Percentiles rank a stretch among this genome's conserved stretches.
Conservation (phyloP, 2,888 invertebrate genomes). For the Latrodectus hesperus region DNA sequence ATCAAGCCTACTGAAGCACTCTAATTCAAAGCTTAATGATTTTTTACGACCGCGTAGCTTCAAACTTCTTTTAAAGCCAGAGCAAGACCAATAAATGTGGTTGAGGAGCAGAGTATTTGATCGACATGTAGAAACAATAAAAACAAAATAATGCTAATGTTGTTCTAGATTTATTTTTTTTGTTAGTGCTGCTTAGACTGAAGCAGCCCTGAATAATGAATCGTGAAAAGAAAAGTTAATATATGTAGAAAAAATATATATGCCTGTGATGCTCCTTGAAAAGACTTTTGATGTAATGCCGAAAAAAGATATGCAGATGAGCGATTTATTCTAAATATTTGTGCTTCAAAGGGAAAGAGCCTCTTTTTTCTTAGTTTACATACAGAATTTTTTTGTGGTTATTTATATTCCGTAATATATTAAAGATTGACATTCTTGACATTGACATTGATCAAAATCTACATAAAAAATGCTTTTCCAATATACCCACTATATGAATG, state of each 20-base stretch:
- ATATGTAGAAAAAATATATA: constrained; percentile 15
- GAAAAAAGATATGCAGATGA: constrained; percentile 1
- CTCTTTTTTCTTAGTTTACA: too few species aligned
- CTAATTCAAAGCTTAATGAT: constrained; percentile 23
- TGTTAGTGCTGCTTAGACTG: background rate
- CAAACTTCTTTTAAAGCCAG: background rate
- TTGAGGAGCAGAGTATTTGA: constrained; percentile 32
- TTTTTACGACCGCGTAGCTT: constrained; percentile 5
- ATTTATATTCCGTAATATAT: too few species aligned
- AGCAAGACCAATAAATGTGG: constrained; percentile 40
- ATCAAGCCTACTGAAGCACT: constrained; percentile 16
- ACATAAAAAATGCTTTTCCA: too few species aligned
- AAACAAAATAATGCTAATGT: background rate
- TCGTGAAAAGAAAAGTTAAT: constrained; percentile 26
- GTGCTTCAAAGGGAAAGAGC: background rate
- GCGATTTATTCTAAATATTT: constrained; percentile 2
- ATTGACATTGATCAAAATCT: too few species aligned
- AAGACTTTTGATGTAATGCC: background rate
- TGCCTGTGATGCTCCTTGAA: background rate
- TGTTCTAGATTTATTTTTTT: constrained; percentile 11
- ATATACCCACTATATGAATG: too few species aligned
- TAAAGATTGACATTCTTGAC: too few species aligned
- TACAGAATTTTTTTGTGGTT: too few species aligned
- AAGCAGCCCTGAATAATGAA: constrained; percentile 14
- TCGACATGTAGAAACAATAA: constrained; percentile 25